Percentiles rank a stretch among this genome's conserved stretches.
phyloP scores from a whole-genome alignment of 1,140 invertebrate genomes.

The Bombyx mandarina region DNA sequence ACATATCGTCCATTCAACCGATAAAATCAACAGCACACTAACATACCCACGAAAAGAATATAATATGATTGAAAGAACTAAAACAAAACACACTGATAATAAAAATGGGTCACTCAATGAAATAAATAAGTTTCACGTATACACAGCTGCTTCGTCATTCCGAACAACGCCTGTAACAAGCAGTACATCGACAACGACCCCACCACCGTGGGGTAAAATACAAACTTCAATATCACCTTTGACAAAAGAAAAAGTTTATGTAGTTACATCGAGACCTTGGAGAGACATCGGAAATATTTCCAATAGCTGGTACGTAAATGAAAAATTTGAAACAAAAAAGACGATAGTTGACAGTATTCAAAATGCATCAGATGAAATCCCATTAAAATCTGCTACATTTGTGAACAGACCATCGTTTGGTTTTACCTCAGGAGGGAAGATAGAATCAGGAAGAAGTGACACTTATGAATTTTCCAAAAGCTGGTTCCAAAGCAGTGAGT shows the following conservation, averaged over 20 bases:
- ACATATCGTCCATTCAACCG: conserved; percentile 41
- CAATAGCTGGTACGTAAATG: conserved; percentile 32
- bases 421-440: conserved; percentile 40
- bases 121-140: conserved; percentile 44
- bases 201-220: conserved; percentile 75
- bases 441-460: conserved; percentile 42
- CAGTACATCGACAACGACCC: conserved; percentile 43
- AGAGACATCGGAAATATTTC: conserved; percentile 32
- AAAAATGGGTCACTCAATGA: conserved; percentile 33
- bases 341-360: conserved; percentile 28
- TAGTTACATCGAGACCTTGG: conserved; percentile 80
- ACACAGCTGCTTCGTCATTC: conserved; percentile 55
- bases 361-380: conserved; percentile 36
- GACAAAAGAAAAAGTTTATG: conserved; percentile 83
- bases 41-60: conserved; percentile 35
- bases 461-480: conserved; percentile 53
- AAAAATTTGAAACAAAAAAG: conserved; percentile 44
- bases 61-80: conserved; percentile 42
- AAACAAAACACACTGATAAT: conserved; percentile 26
- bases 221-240: conserved; percentile 79
- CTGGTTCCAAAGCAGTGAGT: conserved; percentile 73
- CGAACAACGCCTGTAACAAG: conserved; percentile 17
- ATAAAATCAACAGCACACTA: conserved; percentile 37
- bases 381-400: conserved; percentile 74
- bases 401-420: conserved; percentile 71